These are phyloP conservation scores for Typhlichthys eigenmanni DNA, from an alignment of 2,797 vertebrate species.

Conservation along the genomic window DNA sequence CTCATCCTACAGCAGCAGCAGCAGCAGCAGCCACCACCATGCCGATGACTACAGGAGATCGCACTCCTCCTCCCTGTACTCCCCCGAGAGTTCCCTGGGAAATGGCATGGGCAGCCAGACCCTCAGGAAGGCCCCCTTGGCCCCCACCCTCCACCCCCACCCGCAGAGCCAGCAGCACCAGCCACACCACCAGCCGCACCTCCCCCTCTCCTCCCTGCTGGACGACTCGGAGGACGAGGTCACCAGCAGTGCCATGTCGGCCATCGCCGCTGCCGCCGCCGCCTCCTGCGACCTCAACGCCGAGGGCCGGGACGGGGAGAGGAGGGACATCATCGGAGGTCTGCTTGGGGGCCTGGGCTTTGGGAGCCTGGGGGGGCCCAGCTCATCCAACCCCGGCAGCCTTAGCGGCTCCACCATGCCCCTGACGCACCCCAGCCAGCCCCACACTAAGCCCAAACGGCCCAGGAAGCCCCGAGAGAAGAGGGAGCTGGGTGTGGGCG, in stretches of 20 bases:
- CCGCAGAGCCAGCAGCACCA: constrained; percentile 72
- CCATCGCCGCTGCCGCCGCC: constrained; percentile 80
- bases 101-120: constrained; percentile 72
- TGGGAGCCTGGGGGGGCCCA: constrained; percentile 69
- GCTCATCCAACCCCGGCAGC: constrained; percentile 67
- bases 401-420: constrained; percentile 79
- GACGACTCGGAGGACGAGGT: constrained; percentile 84
- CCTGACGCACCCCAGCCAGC: constrained; percentile 73
- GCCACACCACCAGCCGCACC: constrained; percentile 70
- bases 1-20: constrained; percentile 59
- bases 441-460: constrained; percentile 65
- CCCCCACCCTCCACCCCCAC: constrained; percentile 82
- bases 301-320: constrained; percentile 74
- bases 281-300: constrained; percentile 78
- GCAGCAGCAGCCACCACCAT: neutral
- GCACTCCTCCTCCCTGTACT: constrained; percentile 67
- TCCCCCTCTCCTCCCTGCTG: constrained; percentile 79
- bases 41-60: constrained; percentile 72
- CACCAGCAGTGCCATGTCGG: constrained; percentile 83
- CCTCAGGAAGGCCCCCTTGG: constrained; percentile 81
- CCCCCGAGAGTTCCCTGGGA: constrained; percentile 63
- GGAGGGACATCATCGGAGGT: constrained; percentile 82
- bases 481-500: constrained; percentile 52
- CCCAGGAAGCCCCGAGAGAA: constrained; percentile 79
- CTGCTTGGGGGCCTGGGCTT: constrained; percentile 81